Base-by-base conservation (phyloP, 2,797 vertebrate species). In the Acestrorhynchus altus region DNA sequence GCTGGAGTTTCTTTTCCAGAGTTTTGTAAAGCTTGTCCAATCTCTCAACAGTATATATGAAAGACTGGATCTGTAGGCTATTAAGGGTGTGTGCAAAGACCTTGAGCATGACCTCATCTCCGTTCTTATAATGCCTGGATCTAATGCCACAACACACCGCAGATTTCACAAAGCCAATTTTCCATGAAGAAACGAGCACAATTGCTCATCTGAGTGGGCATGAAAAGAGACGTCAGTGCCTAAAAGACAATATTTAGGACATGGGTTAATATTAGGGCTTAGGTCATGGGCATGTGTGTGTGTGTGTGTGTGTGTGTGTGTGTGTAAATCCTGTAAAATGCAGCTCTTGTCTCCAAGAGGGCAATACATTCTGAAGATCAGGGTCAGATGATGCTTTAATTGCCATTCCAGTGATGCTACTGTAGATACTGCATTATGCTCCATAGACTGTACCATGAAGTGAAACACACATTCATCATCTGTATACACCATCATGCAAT, bases 361-460 rank as follows among this genome's bases (percentile, higher is more conserved):
- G 56, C 26, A 20, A 31, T 76, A 56, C 40, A 20, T 71, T 77
- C 52, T 73, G 77, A 83, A 85, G 80, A 87, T 89, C 85, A 83
- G 71, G 83, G 82, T 84, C 8, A 88, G 83, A 85, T 81, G 72
- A 81, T 85, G 84, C 90, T 88, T 89, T 91, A 91, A 93, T 91
- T 88, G 87, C 89, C 81, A 81, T 79, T 88, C 84, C 26, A 66
- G 59, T 56, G 54, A 13, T 26, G 54, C 52, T 54, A 54, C 54
- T 56, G 54, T 56, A 56, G 54, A 56, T 15, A 56, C 22, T 56
- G 54, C 22, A 26, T 56, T 22, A 56, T 26, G 11, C 5, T 56
- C 54, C 54, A 26, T 1, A 26, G 22, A 56, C 54, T 56, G 12
- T 1, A 56, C 26, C 11, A 56, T 56, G 12, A 56, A 24, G 52